Conservation (phyloP, 2,113 vertebrate species). For the Empidonax alnorum region DNA sequence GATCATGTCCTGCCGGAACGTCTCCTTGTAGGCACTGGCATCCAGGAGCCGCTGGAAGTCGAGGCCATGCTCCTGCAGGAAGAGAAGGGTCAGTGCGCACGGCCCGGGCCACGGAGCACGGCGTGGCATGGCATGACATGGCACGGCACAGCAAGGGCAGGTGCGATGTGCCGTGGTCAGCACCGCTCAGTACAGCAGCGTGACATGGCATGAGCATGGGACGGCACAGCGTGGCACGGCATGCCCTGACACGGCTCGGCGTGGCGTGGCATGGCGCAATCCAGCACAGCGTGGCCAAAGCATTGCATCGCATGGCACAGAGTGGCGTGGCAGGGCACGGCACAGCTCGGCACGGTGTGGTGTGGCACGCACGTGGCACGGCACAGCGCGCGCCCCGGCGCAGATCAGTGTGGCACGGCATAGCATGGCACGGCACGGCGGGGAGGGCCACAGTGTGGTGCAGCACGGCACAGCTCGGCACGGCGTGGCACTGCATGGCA, state of each 20-base stretch:
- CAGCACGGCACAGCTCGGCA: neutral
- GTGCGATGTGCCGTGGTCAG: neutral
- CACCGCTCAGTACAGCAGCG: neutral
- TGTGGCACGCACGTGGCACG: rapidly evolving
- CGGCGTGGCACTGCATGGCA: no score
- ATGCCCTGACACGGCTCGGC: neutral
- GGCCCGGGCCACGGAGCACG: rapidly evolving
- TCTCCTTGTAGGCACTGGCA: conserved; percentile 86
- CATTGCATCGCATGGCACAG: neutral
- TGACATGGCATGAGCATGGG: rapidly evolving
- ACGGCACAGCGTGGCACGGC: no score
- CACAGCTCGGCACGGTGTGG: neutral
- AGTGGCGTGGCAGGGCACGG: rapidly evolving
- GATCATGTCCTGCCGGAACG: conserved; percentile 86
- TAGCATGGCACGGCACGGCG: neutral
- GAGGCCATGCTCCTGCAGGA: conserved; percentile 81
- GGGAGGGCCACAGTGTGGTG: neutral
- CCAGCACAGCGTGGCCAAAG: neutral
- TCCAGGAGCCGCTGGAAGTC: conserved; percentile 84
- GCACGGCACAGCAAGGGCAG: neutral
- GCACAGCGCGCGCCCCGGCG: neutral
- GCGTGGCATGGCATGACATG: neutral
- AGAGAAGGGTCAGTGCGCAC: rapidly evolving
- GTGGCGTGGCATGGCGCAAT: neutral
- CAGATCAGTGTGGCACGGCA: neutral